Conservation (phyloP, 2,797 vertebrate genomes). For the Sternarchorhynchus goeldii region DNA sequence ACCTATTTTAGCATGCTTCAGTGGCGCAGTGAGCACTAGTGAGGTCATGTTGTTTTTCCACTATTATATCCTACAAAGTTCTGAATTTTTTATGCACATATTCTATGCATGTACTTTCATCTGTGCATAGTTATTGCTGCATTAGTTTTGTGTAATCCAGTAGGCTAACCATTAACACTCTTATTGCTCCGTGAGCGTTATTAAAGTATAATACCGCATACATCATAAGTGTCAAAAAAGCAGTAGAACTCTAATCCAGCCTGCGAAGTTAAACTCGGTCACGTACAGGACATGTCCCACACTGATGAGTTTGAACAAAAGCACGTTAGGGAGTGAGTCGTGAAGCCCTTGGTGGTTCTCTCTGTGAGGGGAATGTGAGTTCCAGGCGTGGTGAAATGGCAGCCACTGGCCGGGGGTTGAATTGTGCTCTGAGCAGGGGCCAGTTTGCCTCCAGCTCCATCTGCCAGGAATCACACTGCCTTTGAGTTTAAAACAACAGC, state of each 20-base stretch:
- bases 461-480: conserved; percentile 67
- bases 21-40: too few species aligned
- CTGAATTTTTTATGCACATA: too few species aligned
- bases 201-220: not conserved
- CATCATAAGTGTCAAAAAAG: not conserved
- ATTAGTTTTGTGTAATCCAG: too few species aligned
- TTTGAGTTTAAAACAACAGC: conserved; percentile 56
- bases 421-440: conserved; percentile 66
- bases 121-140: too few species aligned
- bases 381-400: conserved; percentile 11
- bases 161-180: too few species aligned
- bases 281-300: not conserved
- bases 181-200: too few species aligned
- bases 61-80: too few species aligned
- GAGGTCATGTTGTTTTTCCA: too few species aligned
- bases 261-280: not conserved
- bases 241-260: not conserved
- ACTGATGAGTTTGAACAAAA: not conserved
- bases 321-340: not conserved
- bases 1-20: too few species aligned
- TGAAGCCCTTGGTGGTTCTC: conserved; percentile 19
- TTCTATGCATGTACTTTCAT: too few species aligned
- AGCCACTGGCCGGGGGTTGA: conserved; percentile 46
- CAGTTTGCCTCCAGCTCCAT: conserved; percentile 60
- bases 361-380: conserved; percentile 33